Evolutionary conservation across 2,888 invertebrate species (phyloP), one percentile per base, ranked within the genome.

Genomic region (Tenthredo amoena): DNA sequence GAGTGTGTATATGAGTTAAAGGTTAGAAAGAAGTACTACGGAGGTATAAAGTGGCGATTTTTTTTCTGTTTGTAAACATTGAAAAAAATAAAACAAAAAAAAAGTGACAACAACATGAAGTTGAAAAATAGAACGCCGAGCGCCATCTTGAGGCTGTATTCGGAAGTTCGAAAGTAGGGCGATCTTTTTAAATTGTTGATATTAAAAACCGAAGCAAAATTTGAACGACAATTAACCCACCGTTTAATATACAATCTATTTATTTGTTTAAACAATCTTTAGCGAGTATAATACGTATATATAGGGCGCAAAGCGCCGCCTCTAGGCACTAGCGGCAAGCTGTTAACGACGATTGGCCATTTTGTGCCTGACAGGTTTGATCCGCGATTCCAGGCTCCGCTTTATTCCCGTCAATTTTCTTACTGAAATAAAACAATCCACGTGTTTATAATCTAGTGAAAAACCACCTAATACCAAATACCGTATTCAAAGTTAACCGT

Each of bases 331-430:
- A 93, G 94, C 93, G 90, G 91, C 89, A 93, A 94, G 95, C 94
- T 94, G 94, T 91, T 92, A 92, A 92, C 93, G 94, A 94, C 95
- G 94, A 95, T 95, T 95, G 95, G 95, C 95, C 95, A 95, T 95
- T 94, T 95, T 95, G 94, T 95, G 95, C 94, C 95, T 95, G 95
- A 95, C 95, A 95, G 95, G 95, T 92, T 95, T 94, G 95, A 74
- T 72, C 76, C 84, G 74, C 84, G 84, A 84, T 74, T 40, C 55
- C 40, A 50, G 31, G 0, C 84, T 82, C 81, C 37, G 62, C 62
- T 81, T 62, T 34, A 81, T 81, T 81, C 40, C 40, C 62, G 6
- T 26, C 9, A 21, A 31, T 81, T 81, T 81, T 62, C 18, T 40
- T 62, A 21, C 21, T 62, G 6, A 15, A 81, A 81, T 40, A 81